A percentile compares a stretch with the other conserved stretches of the same genome.
Conservation (phyloP, 2,797 vertebrate genomes). For the Aratinga solstitialis region DNA sequence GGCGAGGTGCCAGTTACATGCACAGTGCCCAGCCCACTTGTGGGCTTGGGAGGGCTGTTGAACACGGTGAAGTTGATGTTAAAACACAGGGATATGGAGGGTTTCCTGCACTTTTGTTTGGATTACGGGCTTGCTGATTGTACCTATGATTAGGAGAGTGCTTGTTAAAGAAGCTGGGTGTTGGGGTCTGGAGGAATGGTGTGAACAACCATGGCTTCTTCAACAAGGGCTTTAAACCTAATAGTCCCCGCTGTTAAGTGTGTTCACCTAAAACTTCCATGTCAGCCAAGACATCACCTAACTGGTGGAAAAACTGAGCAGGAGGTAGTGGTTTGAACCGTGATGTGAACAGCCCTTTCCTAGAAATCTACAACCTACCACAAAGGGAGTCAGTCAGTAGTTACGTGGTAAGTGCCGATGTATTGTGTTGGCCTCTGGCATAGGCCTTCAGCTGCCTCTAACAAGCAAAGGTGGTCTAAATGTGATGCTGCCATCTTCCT, state of each 20-base stretch:
- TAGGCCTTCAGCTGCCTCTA: not conserved
- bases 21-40: not conserved
- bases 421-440: not conserved
- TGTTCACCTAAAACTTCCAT: not conserved
- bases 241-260: accelerated
- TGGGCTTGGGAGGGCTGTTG: not conserved
- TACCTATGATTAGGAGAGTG: not conserved
- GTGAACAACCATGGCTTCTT: not conserved
- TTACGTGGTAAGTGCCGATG: not conserved
- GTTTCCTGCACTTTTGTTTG: not conserved
- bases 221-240: not conserved
- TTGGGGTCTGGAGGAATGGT: not conserved
- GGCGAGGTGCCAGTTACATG: not conserved
- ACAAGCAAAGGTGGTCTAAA: not conserved
- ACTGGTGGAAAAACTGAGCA: not conserved
- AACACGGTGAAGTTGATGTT: not conserved
- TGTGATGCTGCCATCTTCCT: accelerated
- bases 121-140: not conserved
- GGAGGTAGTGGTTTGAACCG: not conserved
- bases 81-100: not conserved
- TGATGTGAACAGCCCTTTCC: not conserved
- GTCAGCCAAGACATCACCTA: not conserved
- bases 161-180: not conserved
- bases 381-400: not conserved
- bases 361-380: not conserved